Base-by-base conservation (phyloP, 2,888 invertebrate species). In the Watsonalla binaria region DNA sequence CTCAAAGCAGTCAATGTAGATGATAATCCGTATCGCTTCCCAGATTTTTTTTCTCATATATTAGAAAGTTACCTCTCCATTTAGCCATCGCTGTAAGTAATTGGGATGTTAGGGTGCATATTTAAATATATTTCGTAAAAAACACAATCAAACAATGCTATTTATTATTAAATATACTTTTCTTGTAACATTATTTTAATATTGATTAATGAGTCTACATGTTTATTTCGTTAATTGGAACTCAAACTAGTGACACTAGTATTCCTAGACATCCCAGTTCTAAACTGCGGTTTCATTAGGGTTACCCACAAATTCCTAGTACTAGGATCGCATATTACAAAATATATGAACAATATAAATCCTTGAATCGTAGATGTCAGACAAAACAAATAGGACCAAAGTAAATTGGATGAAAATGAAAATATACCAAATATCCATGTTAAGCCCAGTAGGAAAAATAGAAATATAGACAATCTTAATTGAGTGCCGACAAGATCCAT, bases 391-490 rank as follows among this genome's bases (percentile, higher is more conserved):
- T 93, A 93, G 0, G 93, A 92, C 81, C 93, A 93, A 24, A 92
- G 63, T 24, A 92, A 76, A 24, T 86, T 84, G 5, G 77, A 81
- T 48, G 91, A 82, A 65, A 92, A 91, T 0, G 92, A 92, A 62
- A 92, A 84, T 39, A 93, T 71, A 6, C 93, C 93, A 69, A 93
- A 93, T 33, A 93, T 78, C 93, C 93, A 93, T 0, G 93, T 92
- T 2, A 93, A 76, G 0, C 93, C 93, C 13, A 93, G 72, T 37
- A 93, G 77, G 57, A 93, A 93, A 69, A 93, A 93, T 51, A 93
- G 76, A 61, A 93, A 84, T 57, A 93, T 80, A 0, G 92, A 92
- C 11, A 93, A 72, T 39, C 93, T 83, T 6, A 93, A 72, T 62
- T 93, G 93, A 14, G 92, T 90, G 2, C 86, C 63, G 7, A 80